These are phyloP conservation scores for Pyxicephalus adspersus DNA, from an alignment of 2,113 vertebrate genomes.

Conservation along the genomic window DNA sequence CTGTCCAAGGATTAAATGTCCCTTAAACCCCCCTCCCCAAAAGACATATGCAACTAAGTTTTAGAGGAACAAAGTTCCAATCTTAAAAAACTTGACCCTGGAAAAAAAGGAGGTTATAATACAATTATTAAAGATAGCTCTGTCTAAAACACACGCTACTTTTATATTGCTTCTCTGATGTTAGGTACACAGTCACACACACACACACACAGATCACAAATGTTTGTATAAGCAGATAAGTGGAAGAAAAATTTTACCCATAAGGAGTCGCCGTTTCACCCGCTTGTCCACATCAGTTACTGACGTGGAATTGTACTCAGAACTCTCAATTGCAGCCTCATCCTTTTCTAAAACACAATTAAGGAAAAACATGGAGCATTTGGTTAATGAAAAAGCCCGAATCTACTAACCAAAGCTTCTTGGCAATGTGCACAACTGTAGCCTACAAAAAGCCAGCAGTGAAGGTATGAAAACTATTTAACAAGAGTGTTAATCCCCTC, in stretches of 20 bases:
- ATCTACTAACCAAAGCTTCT: slow-evolving; percentile 82
- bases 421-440: slow-evolving; percentile 79
- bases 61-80: too few relatives aligned
- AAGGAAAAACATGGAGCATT: slow-evolving; percentile 99
- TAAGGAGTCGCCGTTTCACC: slow-evolving; percentile 99
- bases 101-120: too few relatives aligned
- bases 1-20: too few relatives aligned
- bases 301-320: slow-evolving; percentile 99
- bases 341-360: slow-evolving; percentile 99
- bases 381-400: slow-evolving; percentile 97
- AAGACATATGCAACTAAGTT: too few relatives aligned
- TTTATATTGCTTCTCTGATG: slow-evolving; percentile 4
- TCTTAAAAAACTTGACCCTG: too few relatives aligned
- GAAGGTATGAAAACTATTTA: slow-evolving; percentile 82
- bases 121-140: too few relatives aligned
- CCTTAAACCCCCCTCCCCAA: too few relatives aligned
- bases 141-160: too few relatives aligned
- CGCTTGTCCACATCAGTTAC: slow-evolving; percentile 99
- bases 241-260: slow-evolving; percentile 99
- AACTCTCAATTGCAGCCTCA: slow-evolving; percentile 99
- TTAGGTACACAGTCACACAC: slow-evolving; percentile 22
- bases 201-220: slow-evolving; percentile 62
- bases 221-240: slow-evolving; percentile 91
- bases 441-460: slow-evolving; percentile 80
- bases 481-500: slow-evolving; percentile 77